Evolutionary conservation across 2,888 invertebrate genomes (phyloP), one percentile per base, ranked within the genome.

Genomic region (Ennomos quercinarius): DNA sequence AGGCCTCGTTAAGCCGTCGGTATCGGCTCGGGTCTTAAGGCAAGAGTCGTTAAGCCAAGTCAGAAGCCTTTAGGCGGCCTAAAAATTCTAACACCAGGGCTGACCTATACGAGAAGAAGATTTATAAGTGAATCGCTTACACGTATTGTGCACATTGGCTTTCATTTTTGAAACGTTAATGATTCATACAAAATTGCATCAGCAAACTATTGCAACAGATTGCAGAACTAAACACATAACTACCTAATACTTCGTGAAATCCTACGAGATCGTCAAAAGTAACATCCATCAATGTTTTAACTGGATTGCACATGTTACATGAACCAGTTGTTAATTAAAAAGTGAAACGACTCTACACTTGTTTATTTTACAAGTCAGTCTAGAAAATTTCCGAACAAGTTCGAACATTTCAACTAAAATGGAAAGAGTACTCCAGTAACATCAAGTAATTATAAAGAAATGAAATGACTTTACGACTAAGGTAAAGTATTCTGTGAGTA

Each of bases 401-500:
- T 27, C 27, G 17, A 2, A 3, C 17, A 17, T 17, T 17, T 17
- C 17, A 27, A 27, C 27, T 4, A 27, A 27, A 27, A 27, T 27
- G 27, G 27, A 27, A 6, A 27, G 6, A 27, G 27, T 17, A 17
- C 17, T 17, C 17, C 27, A 27, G 6, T 27, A 27, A 27, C 27
- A 27, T 27, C 5, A 27, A 27, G 27, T 27, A 4, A 27, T 27
- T 6, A 27, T 6, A 43, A 57, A 11, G 51, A 57, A 51, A n/a
- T n/a, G n/a, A n/a, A 46, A 35, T 39, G 38, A 36, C 10, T 42
- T 50, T 10, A 48, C 35, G 10, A 39, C 43, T 34, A n/a, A 42
- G 40, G 34, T 17, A 12, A 34, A 38, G n/a, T 37, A 56, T 45
- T 56, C 49, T 34, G 37, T 34, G 10, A 43, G 27, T 27, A 38